phyloP scores from a whole-genome alignment of 2,888 invertebrate genomes.

The Lithophane socia region DNA sequence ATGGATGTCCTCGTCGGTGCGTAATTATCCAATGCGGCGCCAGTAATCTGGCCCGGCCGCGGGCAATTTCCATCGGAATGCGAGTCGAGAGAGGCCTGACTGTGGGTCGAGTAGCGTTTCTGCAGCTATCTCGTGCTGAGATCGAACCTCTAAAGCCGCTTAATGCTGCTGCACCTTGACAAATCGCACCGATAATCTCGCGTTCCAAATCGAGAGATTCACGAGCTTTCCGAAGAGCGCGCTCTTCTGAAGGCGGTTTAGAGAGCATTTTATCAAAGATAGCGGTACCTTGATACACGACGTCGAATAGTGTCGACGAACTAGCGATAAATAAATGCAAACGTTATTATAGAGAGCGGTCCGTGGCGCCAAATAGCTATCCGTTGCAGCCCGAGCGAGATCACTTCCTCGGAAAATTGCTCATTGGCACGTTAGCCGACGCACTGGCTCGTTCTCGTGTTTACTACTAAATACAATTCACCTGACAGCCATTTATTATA shows the following conservation, averaged over 20 bases:
- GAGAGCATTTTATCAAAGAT: constrained; percentile 66
- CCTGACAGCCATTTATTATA: constrained; percentile 65
- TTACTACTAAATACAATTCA: constrained; percentile 71
- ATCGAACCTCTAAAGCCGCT: constrained; percentile 73
- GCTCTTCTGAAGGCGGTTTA: constrained; percentile 62
- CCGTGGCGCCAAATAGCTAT: constrained; percentile 69
- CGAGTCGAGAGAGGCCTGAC: constrained; percentile 74
- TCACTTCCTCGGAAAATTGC: constrained; percentile 82
- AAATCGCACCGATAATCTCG: constrained; percentile 77
- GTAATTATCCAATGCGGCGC: constrained; percentile 86
- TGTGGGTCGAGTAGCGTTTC: constrained; percentile 84
- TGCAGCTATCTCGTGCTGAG: constrained; percentile 76
- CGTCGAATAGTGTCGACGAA: constrained; percentile 63
- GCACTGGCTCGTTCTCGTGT: constrained; percentile 50
- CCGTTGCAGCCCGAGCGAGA: constrained; percentile 68
- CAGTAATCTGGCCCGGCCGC: constrained; percentile 81
- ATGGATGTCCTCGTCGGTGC: constrained; percentile 85
- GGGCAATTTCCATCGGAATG: constrained; percentile 85
- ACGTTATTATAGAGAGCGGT: constrained; percentile 67
- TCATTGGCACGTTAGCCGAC: constrained; percentile 72
- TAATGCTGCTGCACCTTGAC: constrained; percentile 75
- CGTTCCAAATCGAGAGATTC: constrained; percentile 68
- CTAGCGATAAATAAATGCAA: constrained; percentile 69
- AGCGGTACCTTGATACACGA: constrained; percentile 66
- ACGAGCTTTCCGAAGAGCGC: constrained; percentile 63